Conservation (phyloP, 2,797 vertebrate species). For the Premnoplex brunnescens region DNA sequence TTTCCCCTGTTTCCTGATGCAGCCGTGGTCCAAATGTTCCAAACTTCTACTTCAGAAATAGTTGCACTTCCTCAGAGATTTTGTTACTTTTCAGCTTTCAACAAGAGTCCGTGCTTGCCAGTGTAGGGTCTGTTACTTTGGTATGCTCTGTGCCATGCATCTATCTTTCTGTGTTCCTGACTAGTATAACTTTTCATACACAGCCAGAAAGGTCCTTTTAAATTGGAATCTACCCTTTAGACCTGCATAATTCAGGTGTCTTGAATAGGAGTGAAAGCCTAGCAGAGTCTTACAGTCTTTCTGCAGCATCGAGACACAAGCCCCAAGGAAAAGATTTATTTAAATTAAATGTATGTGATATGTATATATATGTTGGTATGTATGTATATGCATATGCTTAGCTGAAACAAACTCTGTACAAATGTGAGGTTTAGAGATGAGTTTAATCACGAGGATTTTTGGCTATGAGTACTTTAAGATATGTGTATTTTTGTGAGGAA, state of each 20-base stretch:
- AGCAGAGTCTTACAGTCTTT: neutral
- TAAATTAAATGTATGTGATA: neutral
- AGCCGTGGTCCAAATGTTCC: neutral
- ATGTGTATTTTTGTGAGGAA: neutral
- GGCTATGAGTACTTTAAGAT: neutral
- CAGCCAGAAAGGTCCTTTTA: neutral
- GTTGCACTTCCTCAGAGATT: neutral
- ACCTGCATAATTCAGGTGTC: neutral
- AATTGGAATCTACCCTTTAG: neutral
- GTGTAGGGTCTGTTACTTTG: neutral
- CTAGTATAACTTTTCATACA: neutral
- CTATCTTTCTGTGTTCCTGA: neutral
- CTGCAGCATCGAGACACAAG: neutral
- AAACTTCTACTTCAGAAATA: neutral
- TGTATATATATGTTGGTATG: neutral
- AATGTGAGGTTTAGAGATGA: neutral
- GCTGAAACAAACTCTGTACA: neutral
- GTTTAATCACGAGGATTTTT: neutral
- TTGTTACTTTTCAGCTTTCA: neutral
- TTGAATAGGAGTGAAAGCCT: neutral
- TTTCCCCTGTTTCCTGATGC: neutral
- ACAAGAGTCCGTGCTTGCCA: neutral
- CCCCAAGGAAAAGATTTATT: neutral
- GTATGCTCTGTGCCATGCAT: fast-evolving
- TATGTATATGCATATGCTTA: neutral